Conservation (phyloP, 2,888 invertebrate genomes). For the Acronicta alni region DNA sequence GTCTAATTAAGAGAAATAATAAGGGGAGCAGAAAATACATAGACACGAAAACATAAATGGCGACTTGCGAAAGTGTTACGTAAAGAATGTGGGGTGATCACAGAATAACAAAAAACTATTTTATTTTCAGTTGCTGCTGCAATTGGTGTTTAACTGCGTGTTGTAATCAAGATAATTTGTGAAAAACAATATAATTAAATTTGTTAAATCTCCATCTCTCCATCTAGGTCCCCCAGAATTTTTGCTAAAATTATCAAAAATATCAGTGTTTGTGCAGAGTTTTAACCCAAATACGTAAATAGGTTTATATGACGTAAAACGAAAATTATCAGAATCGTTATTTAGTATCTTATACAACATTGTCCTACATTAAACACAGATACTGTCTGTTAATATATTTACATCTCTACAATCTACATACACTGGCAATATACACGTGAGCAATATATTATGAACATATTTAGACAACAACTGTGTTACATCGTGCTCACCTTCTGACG, state of each 20-base stretch:
- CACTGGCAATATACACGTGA: slow-evolving; percentile 85
- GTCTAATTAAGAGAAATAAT: slow-evolving; percentile 13
- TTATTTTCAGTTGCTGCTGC: slow-evolving; percentile 16
- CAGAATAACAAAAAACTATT: neutral
- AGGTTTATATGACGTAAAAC: slow-evolving; percentile 12
- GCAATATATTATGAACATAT: slow-evolving; percentile 54
- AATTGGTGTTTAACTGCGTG: slow-evolving; percentile 17
- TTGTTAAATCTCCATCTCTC: slow-evolving; percentile 8
- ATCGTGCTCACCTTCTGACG: slow-evolving; percentile 43
- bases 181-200: neutral
- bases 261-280: slow-evolving; percentile 26
- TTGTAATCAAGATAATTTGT: slow-evolving; percentile 27
- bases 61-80: neutral
- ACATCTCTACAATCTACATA: slow-evolving; percentile 49
- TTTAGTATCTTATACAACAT: slow-evolving; percentile 33
- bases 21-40: slow-evolving; percentile 10
- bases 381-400: slow-evolving; percentile 59
- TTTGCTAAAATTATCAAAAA: slow-evolving; percentile 38
- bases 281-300: slow-evolving; percentile 7
- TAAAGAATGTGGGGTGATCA: slow-evolving; percentile 13
- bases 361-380: slow-evolving; percentile 39
- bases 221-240: slow-evolving; percentile 11
- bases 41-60: slow-evolving; percentile 10
- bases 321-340: slow-evolving; percentile 34
- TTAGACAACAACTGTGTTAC: slow-evolving; percentile 33